phyloP scores from a whole-genome alignment of 1,140 invertebrate species.

The Zophobas atratus region DNA sequence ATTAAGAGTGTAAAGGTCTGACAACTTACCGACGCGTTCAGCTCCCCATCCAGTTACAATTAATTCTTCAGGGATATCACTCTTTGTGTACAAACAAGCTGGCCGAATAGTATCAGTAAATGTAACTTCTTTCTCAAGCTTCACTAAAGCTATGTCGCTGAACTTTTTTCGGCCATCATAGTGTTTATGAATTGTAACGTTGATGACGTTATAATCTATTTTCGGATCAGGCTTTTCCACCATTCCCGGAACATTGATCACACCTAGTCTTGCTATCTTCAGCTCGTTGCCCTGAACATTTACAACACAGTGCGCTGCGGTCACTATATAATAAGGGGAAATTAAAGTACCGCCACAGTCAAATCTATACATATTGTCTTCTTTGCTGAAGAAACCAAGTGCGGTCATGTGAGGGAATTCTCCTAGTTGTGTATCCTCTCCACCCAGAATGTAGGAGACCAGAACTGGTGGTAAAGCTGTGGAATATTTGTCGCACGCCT shows the following conservation, averaged over 20 bases:
- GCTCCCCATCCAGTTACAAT: slow-evolving; percentile 63
- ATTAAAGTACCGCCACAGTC: slow-evolving; percentile 62
- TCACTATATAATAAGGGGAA: slow-evolving; percentile 60
- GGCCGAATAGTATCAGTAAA: slow-evolving; percentile 58
- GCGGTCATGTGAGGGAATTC: slow-evolving; percentile 65
- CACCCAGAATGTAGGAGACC: slow-evolving; percentile 60
- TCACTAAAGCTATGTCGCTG: slow-evolving; percentile 62
- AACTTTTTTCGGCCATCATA: slow-evolving; percentile 55
- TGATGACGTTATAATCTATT: slow-evolving; percentile 55
- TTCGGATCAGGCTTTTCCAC: slow-evolving; percentile 29
- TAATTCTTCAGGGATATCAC: slow-evolving; percentile 59
- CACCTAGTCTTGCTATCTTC: slow-evolving; percentile 58
- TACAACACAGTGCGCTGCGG: slow-evolving; percentile 64
- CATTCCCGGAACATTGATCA: slow-evolving; percentile 50
- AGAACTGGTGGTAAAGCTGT: slow-evolving; percentile 51
- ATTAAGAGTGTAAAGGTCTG: not conserved
- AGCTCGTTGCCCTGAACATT: slow-evolving; percentile 48
- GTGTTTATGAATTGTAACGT: slow-evolving; percentile 57
- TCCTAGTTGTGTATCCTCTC: slow-evolving; percentile 59
- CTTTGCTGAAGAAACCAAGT: slow-evolving; percentile 56
- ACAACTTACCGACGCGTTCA: slow-evolving; percentile 52
- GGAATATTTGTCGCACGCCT: slow-evolving; percentile 60
- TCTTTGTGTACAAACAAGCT: slow-evolving; percentile 62
- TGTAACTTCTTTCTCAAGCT: slow-evolving; percentile 53
- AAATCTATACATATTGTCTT: slow-evolving; percentile 49